Conservation (phyloP, 2,888 invertebrate species). For the Oegoconia quadripuncta region DNA sequence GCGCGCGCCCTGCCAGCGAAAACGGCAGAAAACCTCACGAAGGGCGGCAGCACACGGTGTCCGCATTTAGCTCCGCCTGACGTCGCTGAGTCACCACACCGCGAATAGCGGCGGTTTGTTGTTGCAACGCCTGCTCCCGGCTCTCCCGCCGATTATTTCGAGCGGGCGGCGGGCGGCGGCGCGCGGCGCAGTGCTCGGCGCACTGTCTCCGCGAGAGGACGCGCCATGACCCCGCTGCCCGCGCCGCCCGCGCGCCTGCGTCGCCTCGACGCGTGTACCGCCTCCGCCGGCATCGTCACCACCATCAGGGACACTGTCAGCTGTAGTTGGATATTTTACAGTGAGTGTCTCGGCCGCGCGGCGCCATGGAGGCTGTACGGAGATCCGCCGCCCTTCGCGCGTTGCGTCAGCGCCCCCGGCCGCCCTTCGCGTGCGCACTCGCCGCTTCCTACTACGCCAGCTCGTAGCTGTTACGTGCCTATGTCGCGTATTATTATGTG, state of each 20-base stretch:
- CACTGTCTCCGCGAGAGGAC: conserved; percentile 58
- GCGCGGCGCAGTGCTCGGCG: conserved; percentile 60
- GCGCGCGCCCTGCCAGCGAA: conserved; percentile 65
- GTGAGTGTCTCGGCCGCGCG: conserved; percentile 68
- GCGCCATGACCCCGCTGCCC: conserved; percentile 69
- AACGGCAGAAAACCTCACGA: conserved; percentile 73
- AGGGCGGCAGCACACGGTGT: conserved; percentile 74
- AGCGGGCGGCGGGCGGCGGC: conserved; percentile 51
- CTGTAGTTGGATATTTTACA: conserved; percentile 88
- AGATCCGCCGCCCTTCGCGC: conserved; percentile 33
- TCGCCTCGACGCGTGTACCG: conserved; percentile 70
- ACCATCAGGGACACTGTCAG: conserved; percentile 83
- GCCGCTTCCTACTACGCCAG: conserved; percentile 29
- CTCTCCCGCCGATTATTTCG: conserved; percentile 69
- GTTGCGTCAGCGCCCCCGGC: conserved; percentile 32
- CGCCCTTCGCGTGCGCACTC: conserved; percentile 25
- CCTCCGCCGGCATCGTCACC: conserved; percentile 79
- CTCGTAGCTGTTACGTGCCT: conserved; percentile 18
- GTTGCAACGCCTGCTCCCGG: conserved; percentile 70
- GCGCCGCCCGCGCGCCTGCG: conserved; percentile 58
- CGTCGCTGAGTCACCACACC: conserved; percentile 72
- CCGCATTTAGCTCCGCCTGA: conserved; percentile 77
- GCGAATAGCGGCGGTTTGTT: conserved; percentile 75
- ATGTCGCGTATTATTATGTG: conserved; percentile 5
- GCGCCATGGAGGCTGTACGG: conserved; percentile 17